phyloP scores from a whole-genome alignment of 2,797 vertebrate species.

The Tamandua tetradactyla region DNA sequence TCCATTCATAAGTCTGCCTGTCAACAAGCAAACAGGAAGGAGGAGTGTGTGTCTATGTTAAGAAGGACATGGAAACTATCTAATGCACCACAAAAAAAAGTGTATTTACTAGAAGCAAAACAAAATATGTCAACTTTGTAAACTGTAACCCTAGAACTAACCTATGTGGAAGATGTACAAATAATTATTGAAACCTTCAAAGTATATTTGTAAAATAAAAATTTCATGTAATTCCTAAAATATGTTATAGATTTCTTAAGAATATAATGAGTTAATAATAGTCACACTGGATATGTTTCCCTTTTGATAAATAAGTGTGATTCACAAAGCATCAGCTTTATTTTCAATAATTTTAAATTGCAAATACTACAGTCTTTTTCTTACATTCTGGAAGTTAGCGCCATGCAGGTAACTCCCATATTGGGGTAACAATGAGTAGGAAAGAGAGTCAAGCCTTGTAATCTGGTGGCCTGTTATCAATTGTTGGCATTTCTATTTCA shows the following conservation, averaged over 20 bases:
- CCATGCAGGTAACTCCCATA: too few species aligned
- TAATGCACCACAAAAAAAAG: not conserved
- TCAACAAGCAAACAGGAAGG: fast-evolving
- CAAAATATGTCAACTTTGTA: not conserved
- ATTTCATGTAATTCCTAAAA: not conserved
- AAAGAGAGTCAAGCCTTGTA: fast-evolving
- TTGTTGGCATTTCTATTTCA: not conserved
- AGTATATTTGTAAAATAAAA: not conserved
- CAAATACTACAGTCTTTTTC: fast-evolving
- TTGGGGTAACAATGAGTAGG: not conserved
- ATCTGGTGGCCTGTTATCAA: too few species aligned
- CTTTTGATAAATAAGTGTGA: not conserved
- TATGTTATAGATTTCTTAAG: not conserved
- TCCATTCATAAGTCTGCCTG: not conserved
- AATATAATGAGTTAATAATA: not conserved
- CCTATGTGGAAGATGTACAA: not conserved
- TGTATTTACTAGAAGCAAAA: not conserved
- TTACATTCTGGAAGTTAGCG: not conserved
- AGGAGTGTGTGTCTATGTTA: not conserved
- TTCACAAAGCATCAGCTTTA: not conserved
- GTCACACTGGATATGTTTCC: not conserved
- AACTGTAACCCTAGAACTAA: not conserved
- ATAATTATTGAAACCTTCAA: not conserved
- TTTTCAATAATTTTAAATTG: not conserved
- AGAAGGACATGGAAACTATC: not conserved